Evolutionary conservation across 2,113 vertebrate species (phyloP), one percentile per base, ranked within the genome.

Genomic region (Phalacrocorax pelagicus): DNA sequence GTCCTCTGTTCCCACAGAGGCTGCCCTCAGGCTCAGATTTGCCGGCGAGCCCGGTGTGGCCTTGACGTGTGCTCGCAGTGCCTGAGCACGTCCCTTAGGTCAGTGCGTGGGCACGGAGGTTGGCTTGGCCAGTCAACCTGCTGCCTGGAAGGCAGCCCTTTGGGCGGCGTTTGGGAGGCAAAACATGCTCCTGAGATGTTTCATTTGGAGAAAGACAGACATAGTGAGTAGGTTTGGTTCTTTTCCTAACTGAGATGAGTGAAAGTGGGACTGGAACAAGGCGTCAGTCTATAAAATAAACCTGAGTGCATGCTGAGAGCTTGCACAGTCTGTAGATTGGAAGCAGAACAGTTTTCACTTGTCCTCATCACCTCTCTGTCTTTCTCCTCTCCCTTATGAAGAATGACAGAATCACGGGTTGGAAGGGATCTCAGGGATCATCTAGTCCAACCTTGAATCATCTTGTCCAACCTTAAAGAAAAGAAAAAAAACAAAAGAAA

Each of bases 61-160:
- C 55, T 3, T 5, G 13, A 6, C 0, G 1, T 21, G 29, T 5
- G 34, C 58, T 70, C 0, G 0, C 9, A 1, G n/a, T 32, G 52
- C 42, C 38, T 5, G 23, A 63, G 42, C n/a, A 11, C 0, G 1
- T 59, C 61, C 44, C 49, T 23, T 11, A 4, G 17, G n/a, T 52
- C 57, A 4, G 21, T 0, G 1, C 2, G 29, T 44, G 22, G 26
- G 27, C 38, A 93, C 47, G 14, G 38, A 42, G 18, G 10, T 67
- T 21, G n/a, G 16, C 52, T 79, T 42, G 57, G 52, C 42, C 22
- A 6, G 7, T 21, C 19, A 16, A 49, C 42, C 51, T 44, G 66
- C 66, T 88, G 54, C 66, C 70, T 78, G 72, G 34, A 40, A 54
- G 78, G 46, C 30, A 66, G 36, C 69, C 40, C 46, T 20, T 12